Conservation (phyloP, 2,113 vertebrate genomes). For the Menidia beryllina region DNA sequence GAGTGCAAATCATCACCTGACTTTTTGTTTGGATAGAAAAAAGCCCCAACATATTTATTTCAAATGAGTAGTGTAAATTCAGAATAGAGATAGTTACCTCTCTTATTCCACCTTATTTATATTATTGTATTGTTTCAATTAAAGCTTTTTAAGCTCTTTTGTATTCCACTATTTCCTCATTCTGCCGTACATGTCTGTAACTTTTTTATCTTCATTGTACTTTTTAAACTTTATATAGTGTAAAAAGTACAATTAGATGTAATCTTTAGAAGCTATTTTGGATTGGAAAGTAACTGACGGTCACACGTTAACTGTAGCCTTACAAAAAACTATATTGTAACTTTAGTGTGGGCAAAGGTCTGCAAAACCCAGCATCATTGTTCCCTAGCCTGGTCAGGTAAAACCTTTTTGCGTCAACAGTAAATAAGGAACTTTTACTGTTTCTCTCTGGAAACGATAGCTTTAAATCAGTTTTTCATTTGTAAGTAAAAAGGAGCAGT, state of each 20-base stretch:
- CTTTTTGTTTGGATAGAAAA: too few species aligned
- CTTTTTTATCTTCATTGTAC: too few species aligned
- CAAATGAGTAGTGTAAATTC: too few species aligned
- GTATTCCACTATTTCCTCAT: neutral
- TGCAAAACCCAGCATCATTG: neutral
- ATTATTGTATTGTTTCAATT: neutral
- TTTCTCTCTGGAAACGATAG: conserved; percentile 4
- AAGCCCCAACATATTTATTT: too few species aligned
- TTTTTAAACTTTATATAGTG: neutral
- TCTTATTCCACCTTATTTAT: neutral
- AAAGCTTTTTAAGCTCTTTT: neutral
- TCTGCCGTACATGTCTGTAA: neutral
- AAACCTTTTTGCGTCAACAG: conserved; percentile 19
- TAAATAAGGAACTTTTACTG: conserved; percentile 8
- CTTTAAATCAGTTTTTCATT: conserved; percentile 13
- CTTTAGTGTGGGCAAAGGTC: neutral
- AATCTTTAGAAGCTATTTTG: neutral
- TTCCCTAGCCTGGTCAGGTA: neutral
- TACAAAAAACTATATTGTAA: neutral
- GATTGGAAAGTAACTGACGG: neutral
- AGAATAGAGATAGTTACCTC: neutral
- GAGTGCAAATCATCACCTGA: too few species aligned
- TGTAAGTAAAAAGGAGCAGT: conserved; percentile 2
- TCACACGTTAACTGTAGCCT: neutral
- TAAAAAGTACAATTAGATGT: neutral